phyloP scores from a whole-genome alignment of 2,888 invertebrate species.

The Fissipunctia ypsillon region DNA sequence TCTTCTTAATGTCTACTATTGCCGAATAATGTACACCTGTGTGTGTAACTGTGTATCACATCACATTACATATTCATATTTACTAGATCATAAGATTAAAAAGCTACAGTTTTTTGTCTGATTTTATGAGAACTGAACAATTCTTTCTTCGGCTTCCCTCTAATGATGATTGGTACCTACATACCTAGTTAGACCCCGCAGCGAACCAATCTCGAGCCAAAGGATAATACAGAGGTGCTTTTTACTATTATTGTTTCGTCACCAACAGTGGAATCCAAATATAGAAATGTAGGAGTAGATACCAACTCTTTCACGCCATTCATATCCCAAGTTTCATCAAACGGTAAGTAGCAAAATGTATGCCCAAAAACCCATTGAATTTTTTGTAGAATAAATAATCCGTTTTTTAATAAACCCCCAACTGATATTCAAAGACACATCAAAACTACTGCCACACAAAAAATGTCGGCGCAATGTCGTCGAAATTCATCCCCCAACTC shows the following conservation, averaged over 20 bases:
- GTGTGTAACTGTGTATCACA: too few species aligned
- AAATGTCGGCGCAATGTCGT: slow-evolving; percentile 63
- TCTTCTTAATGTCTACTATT: too few species aligned
- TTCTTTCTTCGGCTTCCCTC: too few species aligned
- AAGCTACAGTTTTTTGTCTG: too few species aligned
- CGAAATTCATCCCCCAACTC: slow-evolving; percentile 71
- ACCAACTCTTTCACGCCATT: slow-evolving; percentile 7
- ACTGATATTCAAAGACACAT: slow-evolving; percentile 57
- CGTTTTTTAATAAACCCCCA: slow-evolving; percentile 62
- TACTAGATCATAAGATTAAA: too few species aligned
- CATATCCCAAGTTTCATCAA: slow-evolving; percentile 48
- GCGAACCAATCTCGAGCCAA: neutral
- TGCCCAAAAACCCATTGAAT: slow-evolving; percentile 19
- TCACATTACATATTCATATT: too few species aligned
- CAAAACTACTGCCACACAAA: slow-evolving; percentile 68
- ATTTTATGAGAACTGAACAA: too few species aligned
- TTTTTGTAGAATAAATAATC: slow-evolving; percentile 29
- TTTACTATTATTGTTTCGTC: neutral
- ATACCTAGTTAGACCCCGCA: neutral
- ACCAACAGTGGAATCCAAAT: neutral
- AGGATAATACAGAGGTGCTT: neutral
- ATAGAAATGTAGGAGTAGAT: neutral
- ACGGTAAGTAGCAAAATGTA: slow-evolving; percentile 11
- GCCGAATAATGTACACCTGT: too few species aligned
- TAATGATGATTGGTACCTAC: too few species aligned